Evolutionary conservation across 2,888 invertebrate species (phyloP).

Genomic region (Plagodis dolabraria): DNA sequence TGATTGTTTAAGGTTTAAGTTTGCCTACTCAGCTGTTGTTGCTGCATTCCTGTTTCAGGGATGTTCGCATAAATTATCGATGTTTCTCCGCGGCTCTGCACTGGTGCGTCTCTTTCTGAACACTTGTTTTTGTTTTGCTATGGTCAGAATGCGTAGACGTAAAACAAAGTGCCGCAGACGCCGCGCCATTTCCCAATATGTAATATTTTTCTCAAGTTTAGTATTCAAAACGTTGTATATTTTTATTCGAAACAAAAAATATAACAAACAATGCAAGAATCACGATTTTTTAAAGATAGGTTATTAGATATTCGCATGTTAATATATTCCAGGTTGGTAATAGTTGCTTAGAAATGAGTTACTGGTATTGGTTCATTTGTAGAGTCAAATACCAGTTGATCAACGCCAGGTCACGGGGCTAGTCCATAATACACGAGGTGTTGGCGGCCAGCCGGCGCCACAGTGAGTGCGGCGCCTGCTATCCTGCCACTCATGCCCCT

Average conservation of each 20-base stretch:
- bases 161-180: slow-evolving; percentile 60
- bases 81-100: slow-evolving; percentile 69
- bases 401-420: slow-evolving; percentile 81
- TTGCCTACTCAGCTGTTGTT: slow-evolving; percentile 31
- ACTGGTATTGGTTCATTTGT: slow-evolving; percentile 65
- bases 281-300: too few species aligned
- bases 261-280: neutral
- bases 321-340: slow-evolving; percentile 51
- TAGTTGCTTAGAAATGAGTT: slow-evolving; percentile 69
- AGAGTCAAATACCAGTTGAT: slow-evolving; percentile 80
- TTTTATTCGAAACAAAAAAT: slow-evolving; percentile 23
- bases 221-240: too few species aligned
- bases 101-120: slow-evolving; percentile 68
- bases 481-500: slow-evolving; percentile 68
- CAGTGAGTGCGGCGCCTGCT: slow-evolving; percentile 78
- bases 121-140: slow-evolving; percentile 77
- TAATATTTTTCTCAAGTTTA: slow-evolving; percentile 1
- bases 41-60: slow-evolving; percentile 79
- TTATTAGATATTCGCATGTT: slow-evolving; percentile 24
- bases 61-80: slow-evolving; percentile 84
- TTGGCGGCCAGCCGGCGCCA: slow-evolving; percentile 83
- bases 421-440: slow-evolving; percentile 84
- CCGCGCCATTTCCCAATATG: neutral
- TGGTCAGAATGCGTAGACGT: slow-evolving; percentile 60
- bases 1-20: slow-evolving; percentile 36